phyloP scores from a whole-genome alignment of 2,797 vertebrate genomes.

The Cryptoprocta ferox region DNA sequence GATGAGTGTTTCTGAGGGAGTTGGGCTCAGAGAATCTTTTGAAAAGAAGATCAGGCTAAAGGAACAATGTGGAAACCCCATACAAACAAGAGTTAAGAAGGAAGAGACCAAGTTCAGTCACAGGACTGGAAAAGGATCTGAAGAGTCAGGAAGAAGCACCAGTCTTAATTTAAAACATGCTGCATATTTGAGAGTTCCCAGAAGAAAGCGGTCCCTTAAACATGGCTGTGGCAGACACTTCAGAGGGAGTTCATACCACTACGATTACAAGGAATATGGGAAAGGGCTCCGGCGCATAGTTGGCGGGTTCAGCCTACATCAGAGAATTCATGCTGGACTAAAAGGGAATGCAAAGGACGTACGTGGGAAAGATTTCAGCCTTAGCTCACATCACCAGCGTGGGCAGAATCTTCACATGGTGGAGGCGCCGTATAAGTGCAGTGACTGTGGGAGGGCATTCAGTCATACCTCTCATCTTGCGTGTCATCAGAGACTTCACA shows the following conservation, averaged over 20 bases:
- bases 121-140: background rate
- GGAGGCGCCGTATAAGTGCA: background rate
- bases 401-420: background rate
- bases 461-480: constrained; percentile 23
- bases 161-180: constrained; percentile 14
- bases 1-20: background rate
- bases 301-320: background rate
- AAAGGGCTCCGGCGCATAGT: constrained; percentile 21
- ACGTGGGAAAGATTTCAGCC: background rate
- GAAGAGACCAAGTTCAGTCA: background rate
- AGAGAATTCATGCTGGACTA: background rate
- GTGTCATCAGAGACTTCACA: constrained; percentile 53
- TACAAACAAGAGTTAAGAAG: background rate
- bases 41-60: background rate
- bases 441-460: constrained; percentile 65
- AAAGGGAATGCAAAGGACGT: background rate
- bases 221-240: constrained; percentile 46
- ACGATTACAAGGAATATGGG: constrained; percentile 7
- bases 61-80: background rate
- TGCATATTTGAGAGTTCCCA: constrained; percentile 30
- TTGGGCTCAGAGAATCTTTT: background rate
- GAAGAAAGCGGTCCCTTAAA: constrained; percentile 57
- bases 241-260: constrained; percentile 25
- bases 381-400: background rate
- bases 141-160: background rate